Conservation (phyloP, 2,888 invertebrate genomes). For the Gari tellinella region DNA sequence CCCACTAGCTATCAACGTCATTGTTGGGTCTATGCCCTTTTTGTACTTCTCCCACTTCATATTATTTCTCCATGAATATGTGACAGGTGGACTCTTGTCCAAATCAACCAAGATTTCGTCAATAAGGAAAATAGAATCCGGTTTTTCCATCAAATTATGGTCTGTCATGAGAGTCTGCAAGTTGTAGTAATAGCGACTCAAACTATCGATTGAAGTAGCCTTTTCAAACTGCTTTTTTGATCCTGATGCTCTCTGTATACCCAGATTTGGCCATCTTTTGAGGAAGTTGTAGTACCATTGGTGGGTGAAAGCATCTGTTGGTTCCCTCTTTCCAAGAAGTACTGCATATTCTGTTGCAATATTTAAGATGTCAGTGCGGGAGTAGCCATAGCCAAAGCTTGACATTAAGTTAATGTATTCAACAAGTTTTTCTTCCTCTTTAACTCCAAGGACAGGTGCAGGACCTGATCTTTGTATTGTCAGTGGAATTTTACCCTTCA, state of each 20-base stretch:
- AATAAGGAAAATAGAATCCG: slow-evolving; percentile 55
- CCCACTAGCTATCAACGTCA: slow-evolving; percentile 57
- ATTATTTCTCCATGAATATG: slow-evolving; percentile 50
- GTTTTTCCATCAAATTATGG: slow-evolving; percentile 46
- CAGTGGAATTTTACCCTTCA: slow-evolving; percentile 51
- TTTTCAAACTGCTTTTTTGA: slow-evolving; percentile 51
- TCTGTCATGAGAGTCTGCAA: slow-evolving; percentile 48
- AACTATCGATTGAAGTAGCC: slow-evolving; percentile 45
- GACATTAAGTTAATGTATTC: slow-evolving; percentile 49
- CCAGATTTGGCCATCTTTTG: slow-evolving; percentile 49
- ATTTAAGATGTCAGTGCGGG: slow-evolving; percentile 54
- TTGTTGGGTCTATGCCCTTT: slow-evolving; percentile 37
- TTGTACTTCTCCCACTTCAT: slow-evolving; percentile 54
- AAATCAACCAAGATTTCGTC: slow-evolving; percentile 55
- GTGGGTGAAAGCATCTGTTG: slow-evolving; percentile 55
- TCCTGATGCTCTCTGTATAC: slow-evolving; percentile 39
- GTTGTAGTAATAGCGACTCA: slow-evolving; percentile 45
- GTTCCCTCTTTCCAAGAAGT: slow-evolving; percentile 55
- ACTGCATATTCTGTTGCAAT: slow-evolving; percentile 57
- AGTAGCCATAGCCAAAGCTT: slow-evolving; percentile 54
- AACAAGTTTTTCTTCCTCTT: slow-evolving; percentile 56
- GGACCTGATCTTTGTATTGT: slow-evolving; percentile 51
- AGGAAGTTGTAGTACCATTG: slow-evolving; percentile 61
- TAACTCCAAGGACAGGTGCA: slow-evolving; percentile 49
- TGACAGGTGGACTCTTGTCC: slow-evolving; percentile 43